Evolutionary conservation across 2,888 invertebrate genomes (phyloP).

Genomic region (Callosobruchus maculatus): DNA sequence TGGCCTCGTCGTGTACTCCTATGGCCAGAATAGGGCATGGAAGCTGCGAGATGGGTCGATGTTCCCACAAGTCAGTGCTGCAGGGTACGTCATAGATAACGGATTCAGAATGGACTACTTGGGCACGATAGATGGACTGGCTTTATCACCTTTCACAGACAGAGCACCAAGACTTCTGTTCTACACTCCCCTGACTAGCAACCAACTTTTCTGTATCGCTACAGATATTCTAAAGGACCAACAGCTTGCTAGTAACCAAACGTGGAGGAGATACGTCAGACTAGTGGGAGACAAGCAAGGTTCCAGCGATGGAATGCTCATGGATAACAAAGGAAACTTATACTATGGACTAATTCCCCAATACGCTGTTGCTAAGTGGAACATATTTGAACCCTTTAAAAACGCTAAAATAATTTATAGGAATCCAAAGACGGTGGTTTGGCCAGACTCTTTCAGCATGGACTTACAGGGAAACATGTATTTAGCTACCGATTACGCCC

Average conservation of each 20-base stretch:
- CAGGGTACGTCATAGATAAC: conserved; percentile 55
- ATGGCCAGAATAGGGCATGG: conserved; percentile 62
- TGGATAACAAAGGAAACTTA: conserved; percentile 63
- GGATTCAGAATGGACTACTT: conserved; percentile 51
- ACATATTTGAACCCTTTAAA: conserved; percentile 56
- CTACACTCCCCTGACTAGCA: conserved; percentile 36
- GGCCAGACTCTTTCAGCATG: conserved; percentile 68
- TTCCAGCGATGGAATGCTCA: conserved; percentile 66
- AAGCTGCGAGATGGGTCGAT: conserved; percentile 66
- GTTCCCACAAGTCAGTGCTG: conserved; percentile 58
- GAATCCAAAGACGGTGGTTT: conserved; percentile 63
- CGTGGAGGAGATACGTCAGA: conserved; percentile 33
- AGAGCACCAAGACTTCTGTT: conserved; percentile 30
- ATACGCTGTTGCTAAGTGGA: conserved; percentile 68
- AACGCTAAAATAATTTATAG: conserved; percentile 51
- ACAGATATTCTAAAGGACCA: conserved; percentile 59
- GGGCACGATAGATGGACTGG: conserved; percentile 66
- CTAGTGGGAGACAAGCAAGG: conserved; percentile 54
- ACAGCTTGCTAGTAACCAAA: conserved; percentile 37
- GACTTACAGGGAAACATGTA: conserved; percentile 63
- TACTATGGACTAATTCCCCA: conserved; percentile 66
- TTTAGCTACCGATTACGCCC: conserved; percentile 55
- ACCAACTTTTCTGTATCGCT: conserved; percentile 57
- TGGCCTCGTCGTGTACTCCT: conserved; percentile 67
- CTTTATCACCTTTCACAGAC: conserved; percentile 55